Evolutionary conservation across 2,113 vertebrate species (phyloP).

Genomic region (Engraulis encrasicolus): DNA sequence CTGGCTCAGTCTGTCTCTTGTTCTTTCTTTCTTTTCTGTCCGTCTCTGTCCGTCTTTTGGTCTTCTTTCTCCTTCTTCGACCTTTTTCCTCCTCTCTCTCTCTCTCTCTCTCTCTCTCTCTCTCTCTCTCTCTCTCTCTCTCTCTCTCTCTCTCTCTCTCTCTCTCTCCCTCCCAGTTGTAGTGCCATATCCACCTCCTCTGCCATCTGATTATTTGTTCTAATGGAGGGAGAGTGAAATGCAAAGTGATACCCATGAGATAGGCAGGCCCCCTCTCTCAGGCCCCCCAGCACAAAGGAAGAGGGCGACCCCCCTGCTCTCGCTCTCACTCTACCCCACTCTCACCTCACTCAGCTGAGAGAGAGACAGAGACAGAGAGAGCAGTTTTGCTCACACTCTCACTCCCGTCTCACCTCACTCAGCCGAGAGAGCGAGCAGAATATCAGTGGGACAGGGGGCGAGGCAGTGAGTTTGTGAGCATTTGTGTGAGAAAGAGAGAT

Average conservation of each 20-base stretch:
- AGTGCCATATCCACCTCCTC: slow-evolving; percentile 23
- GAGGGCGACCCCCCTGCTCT: neutral
- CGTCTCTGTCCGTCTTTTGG: neutral
- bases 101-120: neutral
- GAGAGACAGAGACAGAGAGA: slow-evolving; percentile 1
- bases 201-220: slow-evolving; percentile 34
- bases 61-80: neutral
- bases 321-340: neutral
- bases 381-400: neutral
- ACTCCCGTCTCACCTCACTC: neutral
- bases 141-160: neutral
- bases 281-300: neutral
- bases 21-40: neutral
- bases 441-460: too few species aligned
- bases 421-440: neutral
- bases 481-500: too few species aligned
- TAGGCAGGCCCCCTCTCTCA: neutral
- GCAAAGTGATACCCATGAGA: slow-evolving; percentile 32
- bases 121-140: neutral
- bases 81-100: neutral
- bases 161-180: neutral
- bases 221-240: slow-evolving; percentile 23
- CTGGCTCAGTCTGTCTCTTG: neutral
- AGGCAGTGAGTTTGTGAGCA: too few species aligned
- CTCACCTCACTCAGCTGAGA: neutral